phyloP scores from a whole-genome alignment of 2,797 vertebrate genomes.

The Nasua narica region DNA sequence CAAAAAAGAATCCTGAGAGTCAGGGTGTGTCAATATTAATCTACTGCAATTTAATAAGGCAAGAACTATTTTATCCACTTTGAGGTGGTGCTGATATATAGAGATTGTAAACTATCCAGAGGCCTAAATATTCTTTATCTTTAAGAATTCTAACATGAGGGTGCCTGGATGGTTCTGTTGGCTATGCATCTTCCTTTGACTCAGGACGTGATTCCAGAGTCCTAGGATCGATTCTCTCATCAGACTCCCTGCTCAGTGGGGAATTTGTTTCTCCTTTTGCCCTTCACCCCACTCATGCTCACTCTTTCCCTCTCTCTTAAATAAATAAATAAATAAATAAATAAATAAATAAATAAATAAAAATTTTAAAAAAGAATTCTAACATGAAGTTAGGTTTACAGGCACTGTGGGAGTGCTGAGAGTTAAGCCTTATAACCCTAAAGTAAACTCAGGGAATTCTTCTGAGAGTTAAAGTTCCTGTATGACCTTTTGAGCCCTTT shows the following conservation, averaged over 20 bases:
- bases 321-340: not conserved
- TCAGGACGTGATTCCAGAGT: too few species aligned
- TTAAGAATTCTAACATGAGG: not conserved
- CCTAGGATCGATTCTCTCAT: too few species aligned
- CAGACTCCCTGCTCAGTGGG: too few species aligned
- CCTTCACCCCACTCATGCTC: too few species aligned
- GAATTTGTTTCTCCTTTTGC: too few species aligned
- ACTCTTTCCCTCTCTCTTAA: too few species aligned
- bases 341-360: not conserved
- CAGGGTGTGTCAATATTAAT: not conserved
- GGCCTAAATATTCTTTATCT: not conserved
- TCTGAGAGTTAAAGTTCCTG: not conserved
- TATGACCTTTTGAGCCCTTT: not conserved
- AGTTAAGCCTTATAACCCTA: not conserved
- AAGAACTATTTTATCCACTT: not conserved
- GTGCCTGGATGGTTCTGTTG: too few species aligned
- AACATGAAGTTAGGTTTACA: not conserved
- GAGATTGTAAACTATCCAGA: not conserved
- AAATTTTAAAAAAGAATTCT: not conserved
- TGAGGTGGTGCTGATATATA: not conserved
- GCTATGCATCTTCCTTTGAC: too few species aligned
- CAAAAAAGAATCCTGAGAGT: not conserved
- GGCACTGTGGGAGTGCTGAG: not conserved
- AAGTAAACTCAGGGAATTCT: not conserved
- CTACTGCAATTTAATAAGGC: not conserved